Evolutionary conservation across 2,797 vertebrate species (phyloP).

Genomic region (Rhinogobio ventralis): DNA sequence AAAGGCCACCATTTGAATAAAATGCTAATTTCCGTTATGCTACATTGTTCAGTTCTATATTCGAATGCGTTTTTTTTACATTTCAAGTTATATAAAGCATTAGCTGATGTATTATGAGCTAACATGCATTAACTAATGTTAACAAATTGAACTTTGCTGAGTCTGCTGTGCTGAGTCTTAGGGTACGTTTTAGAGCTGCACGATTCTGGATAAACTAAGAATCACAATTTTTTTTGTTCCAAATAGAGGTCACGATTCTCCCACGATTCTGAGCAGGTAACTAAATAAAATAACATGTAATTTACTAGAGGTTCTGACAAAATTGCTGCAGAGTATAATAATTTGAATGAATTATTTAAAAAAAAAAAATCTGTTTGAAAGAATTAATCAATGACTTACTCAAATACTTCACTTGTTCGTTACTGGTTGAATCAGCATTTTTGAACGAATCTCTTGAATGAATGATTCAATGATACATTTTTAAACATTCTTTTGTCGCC

Average conservation of each 20-base stretch:
- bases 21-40: not conserved
- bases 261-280: not conserved
- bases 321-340: not conserved
- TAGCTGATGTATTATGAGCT: not conserved
- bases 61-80: not conserved
- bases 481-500: too few species aligned
- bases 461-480: too few species aligned
- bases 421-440: too few species aligned
- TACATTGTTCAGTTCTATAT: not conserved
- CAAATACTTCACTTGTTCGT: too few species aligned
- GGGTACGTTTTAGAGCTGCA: not conserved
- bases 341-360: too few species aligned
- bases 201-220: not conserved
- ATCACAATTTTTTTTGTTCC: not conserved
- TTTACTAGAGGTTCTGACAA: not conserved
- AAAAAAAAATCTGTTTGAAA: too few species aligned
- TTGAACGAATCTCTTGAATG: too few species aligned
- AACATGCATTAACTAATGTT: not conserved
- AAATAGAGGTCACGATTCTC: not conserved
- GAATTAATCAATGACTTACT: too few species aligned
- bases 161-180: not conserved
- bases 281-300: not conserved
- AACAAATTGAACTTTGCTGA: not conserved
- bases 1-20: not conserved
- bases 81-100: not conserved